Evolutionary conservation across 2,113 vertebrate species (phyloP).

Genomic region (Pluvianellus socialis): DNA sequence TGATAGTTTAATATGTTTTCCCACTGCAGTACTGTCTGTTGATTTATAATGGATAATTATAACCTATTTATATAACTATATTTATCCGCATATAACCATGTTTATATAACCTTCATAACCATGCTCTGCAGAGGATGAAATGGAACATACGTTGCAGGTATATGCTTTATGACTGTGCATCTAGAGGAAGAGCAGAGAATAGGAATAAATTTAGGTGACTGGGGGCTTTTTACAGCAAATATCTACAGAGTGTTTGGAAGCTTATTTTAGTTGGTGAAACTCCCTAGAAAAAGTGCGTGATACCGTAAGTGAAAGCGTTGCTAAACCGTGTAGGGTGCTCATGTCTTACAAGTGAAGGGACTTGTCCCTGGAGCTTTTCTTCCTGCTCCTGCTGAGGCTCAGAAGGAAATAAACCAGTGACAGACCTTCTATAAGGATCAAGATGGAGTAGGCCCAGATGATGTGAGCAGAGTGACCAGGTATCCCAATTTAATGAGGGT

Average conservation of each 20-base stretch:
- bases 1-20: background rate
- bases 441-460: background rate
- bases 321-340: background rate
- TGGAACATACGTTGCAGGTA: background rate
- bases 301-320: background rate
- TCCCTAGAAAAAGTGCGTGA: background rate
- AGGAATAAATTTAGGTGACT: background rate
- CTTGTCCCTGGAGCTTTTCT: background rate
- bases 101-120: background rate
- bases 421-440: background rate
- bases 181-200: background rate
- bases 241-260: background rate
- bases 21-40: background rate
- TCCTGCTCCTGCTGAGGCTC: background rate
- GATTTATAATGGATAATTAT: constrained; percentile 1
- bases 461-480: background rate
- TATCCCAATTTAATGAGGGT: background rate
- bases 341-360: background rate
- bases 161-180: background rate
- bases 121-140: background rate
- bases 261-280: background rate
- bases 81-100: background rate
- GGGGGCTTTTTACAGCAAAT: background rate
- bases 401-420: background rate
- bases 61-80: background rate